These are phyloP conservation scores for Euphonia xanthogaster DNA, from an alignment of 2,797 vertebrate genomes.

Conservation along the genomic window DNA sequence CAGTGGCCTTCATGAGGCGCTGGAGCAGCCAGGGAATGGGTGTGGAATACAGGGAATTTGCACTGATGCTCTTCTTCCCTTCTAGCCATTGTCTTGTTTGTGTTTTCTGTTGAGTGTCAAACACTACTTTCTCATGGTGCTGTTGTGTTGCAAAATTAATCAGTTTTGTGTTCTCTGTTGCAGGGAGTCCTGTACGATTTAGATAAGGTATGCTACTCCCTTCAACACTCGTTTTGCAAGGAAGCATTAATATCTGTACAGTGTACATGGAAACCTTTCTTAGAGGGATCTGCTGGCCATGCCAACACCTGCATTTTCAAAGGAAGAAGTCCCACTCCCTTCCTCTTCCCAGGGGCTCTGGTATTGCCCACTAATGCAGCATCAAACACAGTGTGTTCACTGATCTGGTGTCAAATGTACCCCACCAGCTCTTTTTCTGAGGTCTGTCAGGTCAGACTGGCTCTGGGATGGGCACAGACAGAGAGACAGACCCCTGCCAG, in stretches of 20 bases:
- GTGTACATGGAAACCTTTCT: background rate
- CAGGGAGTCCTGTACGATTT: slow-evolving; percentile 97
- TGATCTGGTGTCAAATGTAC: background rate
- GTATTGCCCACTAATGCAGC: background rate
- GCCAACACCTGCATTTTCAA: background rate
- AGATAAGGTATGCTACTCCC: slow-evolving; percentile 87
- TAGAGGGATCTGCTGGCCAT: background rate
- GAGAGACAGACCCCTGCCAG: background rate
- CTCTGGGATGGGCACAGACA: background rate
- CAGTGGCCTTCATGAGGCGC: background rate
- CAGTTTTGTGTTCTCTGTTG: slow-evolving; percentile 40
- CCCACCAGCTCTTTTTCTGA: background rate
- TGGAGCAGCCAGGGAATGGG: background rate
- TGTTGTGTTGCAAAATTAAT: slow-evolving; percentile 7
- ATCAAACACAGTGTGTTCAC: background rate
- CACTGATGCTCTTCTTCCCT: background rate
- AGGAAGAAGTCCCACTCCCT: background rate
- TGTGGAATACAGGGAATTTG: background rate
- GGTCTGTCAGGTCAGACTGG: background rate
- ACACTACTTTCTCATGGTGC: background rate
- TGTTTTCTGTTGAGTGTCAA: background rate
- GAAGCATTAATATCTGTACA: accelerated
- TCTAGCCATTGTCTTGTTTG: background rate
- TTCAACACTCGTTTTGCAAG: background rate
- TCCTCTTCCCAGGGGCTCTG: background rate